A percentile compares a stretch with the other conserved stretches of the same genome.
These are phyloP conservation scores for Brachionus paranguensis DNA, from an alignment of 1,140 invertebrate genomes.

Conservation along the genomic window DNA sequence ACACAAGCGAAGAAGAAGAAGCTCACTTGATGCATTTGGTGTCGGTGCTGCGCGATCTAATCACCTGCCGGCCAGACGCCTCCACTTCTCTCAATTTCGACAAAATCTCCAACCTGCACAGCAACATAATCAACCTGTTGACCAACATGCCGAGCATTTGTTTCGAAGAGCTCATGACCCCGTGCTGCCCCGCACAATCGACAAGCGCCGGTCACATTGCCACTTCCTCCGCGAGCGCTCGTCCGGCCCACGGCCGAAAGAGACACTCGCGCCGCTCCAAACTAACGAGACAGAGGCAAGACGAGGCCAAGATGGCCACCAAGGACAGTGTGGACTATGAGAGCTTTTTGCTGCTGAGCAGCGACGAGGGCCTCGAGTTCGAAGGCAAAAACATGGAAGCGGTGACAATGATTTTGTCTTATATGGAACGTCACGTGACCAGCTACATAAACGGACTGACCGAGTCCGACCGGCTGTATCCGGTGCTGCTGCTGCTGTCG, in stretches of 20 bases:
- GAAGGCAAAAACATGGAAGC: slow-evolving; percentile 68
- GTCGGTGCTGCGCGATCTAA: slow-evolving; percentile 65
- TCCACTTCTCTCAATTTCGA: slow-evolving; percentile 67
- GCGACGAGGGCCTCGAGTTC: slow-evolving; percentile 57
- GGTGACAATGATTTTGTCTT: slow-evolving; percentile 63
- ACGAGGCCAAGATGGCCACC: slow-evolving; percentile 46
- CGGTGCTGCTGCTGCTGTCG: slow-evolving; percentile 68
- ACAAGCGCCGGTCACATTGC: slow-evolving; percentile 41
- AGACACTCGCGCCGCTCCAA: slow-evolving; percentile 12
- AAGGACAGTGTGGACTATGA: background rate
- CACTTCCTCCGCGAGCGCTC: slow-evolving; percentile 20
- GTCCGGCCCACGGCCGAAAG: background rate
- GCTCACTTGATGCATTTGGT: slow-evolving; percentile 68
- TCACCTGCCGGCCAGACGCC: slow-evolving; percentile 62
- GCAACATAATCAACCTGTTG: slow-evolving; percentile 62
- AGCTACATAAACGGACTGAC: slow-evolving; percentile 45
- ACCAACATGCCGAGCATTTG: slow-evolving; percentile 59
- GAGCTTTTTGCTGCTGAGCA: background rate
- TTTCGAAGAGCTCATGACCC: slow-evolving; percentile 59
- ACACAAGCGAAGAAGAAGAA: slow-evolving; percentile 62
- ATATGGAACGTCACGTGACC: slow-evolving; percentile 62
- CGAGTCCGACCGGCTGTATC: slow-evolving; percentile 46
- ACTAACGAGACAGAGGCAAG: slow-evolving; percentile 40
- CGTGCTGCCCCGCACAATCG: slow-evolving; percentile 45
- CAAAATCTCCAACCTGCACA: slow-evolving; percentile 56